These are phyloP conservation scores for Drosophila ercepeae DNA, from an alignment of 1,140 invertebrate genomes.

Conservation along the genomic window DNA sequence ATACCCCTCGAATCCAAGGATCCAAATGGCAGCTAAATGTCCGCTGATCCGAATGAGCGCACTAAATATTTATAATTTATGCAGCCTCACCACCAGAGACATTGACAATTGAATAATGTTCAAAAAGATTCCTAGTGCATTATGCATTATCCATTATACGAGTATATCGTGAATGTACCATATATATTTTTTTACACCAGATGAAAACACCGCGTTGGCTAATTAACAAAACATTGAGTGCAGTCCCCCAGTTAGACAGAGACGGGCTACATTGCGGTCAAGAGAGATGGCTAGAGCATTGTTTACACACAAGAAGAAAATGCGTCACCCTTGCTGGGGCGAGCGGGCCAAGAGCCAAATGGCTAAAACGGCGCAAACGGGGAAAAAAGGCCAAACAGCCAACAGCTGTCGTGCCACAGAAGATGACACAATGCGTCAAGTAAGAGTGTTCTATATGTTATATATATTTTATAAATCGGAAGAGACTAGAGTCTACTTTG, in stretches of 20 bases:
- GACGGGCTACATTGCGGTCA: constrained; percentile 1
- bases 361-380: neutral
- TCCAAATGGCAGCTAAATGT: neutral
- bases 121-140: constrained; percentile 35
- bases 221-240: constrained; percentile 63
- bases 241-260: constrained; percentile 11
- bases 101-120: constrained; percentile 65
- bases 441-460: constrained; percentile 11
- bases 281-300: constrained; percentile 36
- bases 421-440: constrained; percentile 32
- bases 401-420: constrained; percentile 33
- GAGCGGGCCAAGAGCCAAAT: neutral
- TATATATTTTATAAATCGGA: too few relatives aligned
- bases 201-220: constrained; percentile 49
- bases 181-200: neutral
- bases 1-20: neutral
- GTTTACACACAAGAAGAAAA: constrained; percentile 53
- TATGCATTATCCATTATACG: constrained; percentile 30
- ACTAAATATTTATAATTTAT: constrained; percentile 73
- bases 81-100: constrained; percentile 32
- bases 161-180: neutral
- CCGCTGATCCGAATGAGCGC: constrained; percentile 50
- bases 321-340: constrained; percentile 33
- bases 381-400: constrained; percentile 5
- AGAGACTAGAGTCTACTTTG: neutral